Base-by-base conservation (phyloP, 37 sponge, comb jelly and placozoan genomes). In the Ianthella basta region DNA sequence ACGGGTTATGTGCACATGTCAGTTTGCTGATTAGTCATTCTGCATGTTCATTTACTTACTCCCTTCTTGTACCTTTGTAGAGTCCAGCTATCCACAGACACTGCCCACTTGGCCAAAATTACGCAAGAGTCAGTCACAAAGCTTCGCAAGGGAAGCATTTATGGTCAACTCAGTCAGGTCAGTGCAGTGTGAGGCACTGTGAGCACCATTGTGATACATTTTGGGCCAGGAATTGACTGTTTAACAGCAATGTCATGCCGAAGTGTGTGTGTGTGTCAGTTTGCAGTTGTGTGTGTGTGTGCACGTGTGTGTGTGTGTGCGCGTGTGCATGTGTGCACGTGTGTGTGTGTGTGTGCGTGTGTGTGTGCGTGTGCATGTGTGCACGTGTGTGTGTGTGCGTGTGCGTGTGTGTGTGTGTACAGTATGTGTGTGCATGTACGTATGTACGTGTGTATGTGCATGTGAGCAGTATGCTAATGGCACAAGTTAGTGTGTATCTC, bases 41-140 rank as follows among this genome's bases (percentile, higher is more conserved):
- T 44, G 50, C 8, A 8, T 44, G 50, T 44, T 44, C 50, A 44
- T 8, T 44, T 10, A 44, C 50, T 8, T 44, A 44, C 50, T 44
- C 50, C 6, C 8, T 8, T 61, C 24, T 10, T 4, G 3, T 29
- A 4, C 20, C 37, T 70, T 5, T 35, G 23, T 36, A 75, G 78
- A 19, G 78, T 41, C 25, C 78, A 75, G 78, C 15, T 75, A 3
- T 75, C 78, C 78, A 40, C 78, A 16, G 78, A 75, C 53, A 75
- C 78, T 8, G 44, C 78, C 5, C 53, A 75, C 4, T 75, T 75
- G 78, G 78, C 78, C 24, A 75, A 75, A 24, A 50, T 75, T 24
- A 75, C 78, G 1, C 78, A 75, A 75, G 78, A 75, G 54, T 75
- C 78, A 13, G 14, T 75, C 40, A 36, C 37, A 3, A 75, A 75